These are phyloP conservation scores for Petrophora chlorosata DNA, from an alignment of 2,888 invertebrate species.

Conservation along the genomic window DNA sequence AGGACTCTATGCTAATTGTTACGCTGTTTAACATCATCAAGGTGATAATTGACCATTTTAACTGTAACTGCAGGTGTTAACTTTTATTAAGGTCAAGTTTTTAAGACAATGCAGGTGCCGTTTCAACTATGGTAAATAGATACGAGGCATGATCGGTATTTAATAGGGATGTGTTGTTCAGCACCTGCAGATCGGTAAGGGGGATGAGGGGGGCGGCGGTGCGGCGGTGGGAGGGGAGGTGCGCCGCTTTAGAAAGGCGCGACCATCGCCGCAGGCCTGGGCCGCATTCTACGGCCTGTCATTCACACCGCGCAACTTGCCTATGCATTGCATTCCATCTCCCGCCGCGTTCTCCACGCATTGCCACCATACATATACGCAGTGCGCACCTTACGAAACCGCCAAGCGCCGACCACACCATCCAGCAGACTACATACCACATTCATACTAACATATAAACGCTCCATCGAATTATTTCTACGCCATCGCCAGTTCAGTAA, in stretches of 20 bases:
- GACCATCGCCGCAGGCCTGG: constrained; percentile 82
- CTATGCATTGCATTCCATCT: constrained; percentile 83
- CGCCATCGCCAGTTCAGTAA: constrained; percentile 68
- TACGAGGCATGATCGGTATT: constrained; percentile 82
- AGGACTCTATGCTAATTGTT: constrained; percentile 43
- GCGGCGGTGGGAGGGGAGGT: constrained; percentile 59
- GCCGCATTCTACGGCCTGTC: constrained; percentile 84
- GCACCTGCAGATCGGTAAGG: constrained; percentile 77
- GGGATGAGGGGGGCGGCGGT: constrained; percentile 59
- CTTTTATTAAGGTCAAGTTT: constrained; percentile 68
- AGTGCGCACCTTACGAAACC: constrained; percentile 67
- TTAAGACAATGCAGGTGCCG: constrained; percentile 79
- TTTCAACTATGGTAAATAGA: constrained; percentile 77
- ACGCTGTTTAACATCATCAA: constrained; percentile 46
- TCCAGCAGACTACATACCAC: constrained; percentile 60
- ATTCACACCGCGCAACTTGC: constrained; percentile 83
- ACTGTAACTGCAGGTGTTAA: constrained; percentile 67
- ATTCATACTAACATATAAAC: constrained; percentile 66
- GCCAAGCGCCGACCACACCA: constrained; percentile 59
- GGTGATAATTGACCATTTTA: constrained; percentile 58
- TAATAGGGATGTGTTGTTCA: constrained; percentile 80
- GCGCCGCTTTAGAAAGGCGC: constrained; percentile 84
- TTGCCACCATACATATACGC: constrained; percentile 56
- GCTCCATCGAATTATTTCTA: constrained; percentile 75
- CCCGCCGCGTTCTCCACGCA: constrained; percentile 71